Conservation (phyloP, 2,888 invertebrate genomes). For the Eupithecia subumbrata region DNA sequence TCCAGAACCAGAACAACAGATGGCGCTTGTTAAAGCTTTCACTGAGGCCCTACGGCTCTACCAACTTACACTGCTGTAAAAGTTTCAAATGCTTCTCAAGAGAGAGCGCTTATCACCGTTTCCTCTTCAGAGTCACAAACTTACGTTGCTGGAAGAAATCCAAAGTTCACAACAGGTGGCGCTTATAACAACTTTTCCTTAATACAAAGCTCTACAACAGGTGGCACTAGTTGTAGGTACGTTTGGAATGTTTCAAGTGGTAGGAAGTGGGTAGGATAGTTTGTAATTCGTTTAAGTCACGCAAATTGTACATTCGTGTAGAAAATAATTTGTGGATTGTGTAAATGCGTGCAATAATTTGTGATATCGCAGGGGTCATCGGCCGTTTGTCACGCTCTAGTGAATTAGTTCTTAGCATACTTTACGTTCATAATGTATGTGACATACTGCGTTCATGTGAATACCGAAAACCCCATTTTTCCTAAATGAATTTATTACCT, state of each 20-base stretch:
- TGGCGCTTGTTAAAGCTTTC: conserved; percentile 25
- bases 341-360: conserved; percentile 39
- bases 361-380: conserved; percentile 37
- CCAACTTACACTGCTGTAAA: background rate
- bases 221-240: conserved; percentile 31
- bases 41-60: background rate
- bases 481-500: background rate
- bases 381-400: conserved; percentile 34
- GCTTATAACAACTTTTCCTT: background rate
- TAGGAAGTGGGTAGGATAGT: conserved; percentile 2
- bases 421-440: background rate
- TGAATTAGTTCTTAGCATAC: conserved; percentile 6
- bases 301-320: conserved; percentile 35
- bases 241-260: conserved; percentile 8
- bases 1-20: conserved; percentile 13
- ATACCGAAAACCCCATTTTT: background rate
- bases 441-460: background rate
- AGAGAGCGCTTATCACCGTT: background rate
- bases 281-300: conserved; percentile 24
- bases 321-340: conserved; percentile 25
- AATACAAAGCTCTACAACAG: conserved; percentile 19
- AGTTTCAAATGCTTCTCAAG: background rate
- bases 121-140: background rate
- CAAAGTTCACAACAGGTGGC: conserved; percentile 29
- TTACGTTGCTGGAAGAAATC: background rate